Evolutionary conservation across 1,140 invertebrate species (phyloP).

Genomic region (Bombyx mori): DNA sequence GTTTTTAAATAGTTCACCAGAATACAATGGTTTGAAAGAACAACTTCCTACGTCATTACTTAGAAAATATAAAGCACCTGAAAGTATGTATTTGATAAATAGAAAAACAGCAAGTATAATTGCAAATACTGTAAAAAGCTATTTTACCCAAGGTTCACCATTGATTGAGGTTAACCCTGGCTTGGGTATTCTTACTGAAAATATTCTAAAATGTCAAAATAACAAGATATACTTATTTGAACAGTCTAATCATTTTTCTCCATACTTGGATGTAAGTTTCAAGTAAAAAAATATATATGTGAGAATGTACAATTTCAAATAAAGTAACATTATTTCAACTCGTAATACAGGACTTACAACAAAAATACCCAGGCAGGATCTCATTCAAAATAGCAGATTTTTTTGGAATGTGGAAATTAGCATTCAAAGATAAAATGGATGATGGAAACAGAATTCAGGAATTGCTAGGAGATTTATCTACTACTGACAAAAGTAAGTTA

Average conservation of each 20-base stretch:
- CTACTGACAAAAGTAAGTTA: slow-evolving; percentile 42
- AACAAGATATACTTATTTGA: slow-evolving; percentile 60
- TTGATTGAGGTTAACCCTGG: slow-evolving; percentile 73
- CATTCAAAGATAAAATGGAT: slow-evolving; percentile 73
- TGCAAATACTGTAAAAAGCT: slow-evolving; percentile 27
- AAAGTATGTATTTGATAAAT: slow-evolving; percentile 61
- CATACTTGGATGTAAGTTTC: slow-evolving; percentile 41
- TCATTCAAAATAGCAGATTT: slow-evolving; percentile 67
- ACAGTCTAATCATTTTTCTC: slow-evolving; percentile 49
- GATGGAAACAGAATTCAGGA: slow-evolving; percentile 66
- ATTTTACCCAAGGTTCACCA: slow-evolving; percentile 37
- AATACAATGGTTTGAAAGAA: slow-evolving; percentile 37
- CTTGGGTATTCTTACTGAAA: slow-evolving; percentile 62
- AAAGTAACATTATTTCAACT: slow-evolving; percentile 7
- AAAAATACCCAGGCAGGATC: slow-evolving; percentile 34
- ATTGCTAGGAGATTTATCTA: slow-evolving; percentile 57
- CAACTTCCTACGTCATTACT: slow-evolving; percentile 42
- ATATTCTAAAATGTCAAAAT: slow-evolving; percentile 49
- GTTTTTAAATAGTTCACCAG: slow-evolving; percentile 40
- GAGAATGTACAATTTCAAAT: not conserved
- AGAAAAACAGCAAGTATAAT: slow-evolving; percentile 59
- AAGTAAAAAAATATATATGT: not conserved
- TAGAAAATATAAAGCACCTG: slow-evolving; percentile 55
- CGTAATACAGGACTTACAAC: slow-evolving; percentile 35
- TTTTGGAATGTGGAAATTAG: slow-evolving; percentile 70